Evolutionary conservation across 2,797 vertebrate species (phyloP).

Genomic region (Psittacula derbiana): DNA sequence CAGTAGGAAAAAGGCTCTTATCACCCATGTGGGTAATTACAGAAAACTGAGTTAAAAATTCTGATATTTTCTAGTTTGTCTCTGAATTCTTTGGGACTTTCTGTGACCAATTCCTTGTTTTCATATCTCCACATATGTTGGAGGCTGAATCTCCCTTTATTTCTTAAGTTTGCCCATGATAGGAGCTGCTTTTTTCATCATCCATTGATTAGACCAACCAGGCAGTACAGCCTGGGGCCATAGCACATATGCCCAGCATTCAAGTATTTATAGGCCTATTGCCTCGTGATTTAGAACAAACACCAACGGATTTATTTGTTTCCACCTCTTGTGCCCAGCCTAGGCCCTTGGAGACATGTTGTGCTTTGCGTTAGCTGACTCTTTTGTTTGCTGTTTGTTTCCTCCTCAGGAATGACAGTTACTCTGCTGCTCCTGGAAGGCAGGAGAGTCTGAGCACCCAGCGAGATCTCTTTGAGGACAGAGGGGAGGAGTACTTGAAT

Average conservation of each 20-base stretch:
- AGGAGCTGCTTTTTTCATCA: neutral
- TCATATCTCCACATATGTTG: neutral
- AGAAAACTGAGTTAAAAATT: neutral
- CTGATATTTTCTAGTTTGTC: neutral
- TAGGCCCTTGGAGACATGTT: conserved; percentile 39
- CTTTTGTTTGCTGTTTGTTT: conserved; percentile 39
- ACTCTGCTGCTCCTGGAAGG: conserved; percentile 74
- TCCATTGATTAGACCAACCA: neutral
- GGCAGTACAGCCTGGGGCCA: neutral
- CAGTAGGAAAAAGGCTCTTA: neutral
- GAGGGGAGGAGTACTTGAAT: conserved; percentile 82
- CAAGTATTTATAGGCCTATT: neutral
- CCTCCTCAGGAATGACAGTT: conserved; percentile 82
- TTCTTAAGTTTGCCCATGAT: neutral
- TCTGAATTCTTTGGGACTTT: neutral
- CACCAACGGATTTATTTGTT: conserved; percentile 2
- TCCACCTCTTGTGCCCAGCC: conserved; percentile 8
- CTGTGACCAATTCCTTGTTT: neutral
- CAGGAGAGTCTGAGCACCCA: conserved; percentile 70
- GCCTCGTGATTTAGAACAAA: conserved; percentile 14
- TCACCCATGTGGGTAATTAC: neutral
- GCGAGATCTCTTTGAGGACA: conserved; percentile 87
- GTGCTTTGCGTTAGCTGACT: conserved; percentile 44
- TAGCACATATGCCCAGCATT: neutral
- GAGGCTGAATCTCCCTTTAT: neutral